Percentiles rank a stretch among this genome's conserved stretches.
Evolutionary conservation across 2,888 invertebrate species (phyloP).

Genomic region (Idaea straminata): DNA sequence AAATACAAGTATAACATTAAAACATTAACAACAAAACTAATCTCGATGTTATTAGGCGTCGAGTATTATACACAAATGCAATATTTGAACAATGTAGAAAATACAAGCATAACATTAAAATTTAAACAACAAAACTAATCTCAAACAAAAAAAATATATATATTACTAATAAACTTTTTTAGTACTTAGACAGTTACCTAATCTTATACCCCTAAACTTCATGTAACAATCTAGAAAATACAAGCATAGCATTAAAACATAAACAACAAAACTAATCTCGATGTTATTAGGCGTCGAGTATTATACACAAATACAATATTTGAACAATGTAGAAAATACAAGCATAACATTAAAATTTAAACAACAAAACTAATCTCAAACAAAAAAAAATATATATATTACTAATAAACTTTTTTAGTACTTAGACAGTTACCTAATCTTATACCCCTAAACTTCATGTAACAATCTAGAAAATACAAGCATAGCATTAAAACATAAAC

Average conservation of each 20-base stretch:
- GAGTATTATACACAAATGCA: slow-evolving; percentile 47
- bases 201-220: no score
- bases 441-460: no score
- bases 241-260: slow-evolving; percentile 7
- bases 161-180: no score
- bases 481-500: slow-evolving; percentile 13
- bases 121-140: slow-evolving; percentile 31
- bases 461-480: no score
- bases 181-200: no score
- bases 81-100: no score
- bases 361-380: slow-evolving; percentile 34
- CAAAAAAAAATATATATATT: no score
- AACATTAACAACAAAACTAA: slow-evolving; percentile 29
- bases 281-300: slow-evolving; percentile 35
- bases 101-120: slow-evolving; percentile 5
- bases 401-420: no score
- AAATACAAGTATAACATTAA: slow-evolving; percentile 5
- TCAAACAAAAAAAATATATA: no score
- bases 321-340: slow-evolving; percentile 14
- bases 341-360: slow-evolving; percentile 12
- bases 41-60: slow-evolving; percentile 33
- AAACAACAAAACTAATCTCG: slow-evolving; percentile 33
- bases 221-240: slow-evolving; percentile 3
- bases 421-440: no score
- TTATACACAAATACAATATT: slow-evolving; percentile 50